Conservation (phyloP, 2,113 vertebrate genomes). For the Leucosticte australis region DNA sequence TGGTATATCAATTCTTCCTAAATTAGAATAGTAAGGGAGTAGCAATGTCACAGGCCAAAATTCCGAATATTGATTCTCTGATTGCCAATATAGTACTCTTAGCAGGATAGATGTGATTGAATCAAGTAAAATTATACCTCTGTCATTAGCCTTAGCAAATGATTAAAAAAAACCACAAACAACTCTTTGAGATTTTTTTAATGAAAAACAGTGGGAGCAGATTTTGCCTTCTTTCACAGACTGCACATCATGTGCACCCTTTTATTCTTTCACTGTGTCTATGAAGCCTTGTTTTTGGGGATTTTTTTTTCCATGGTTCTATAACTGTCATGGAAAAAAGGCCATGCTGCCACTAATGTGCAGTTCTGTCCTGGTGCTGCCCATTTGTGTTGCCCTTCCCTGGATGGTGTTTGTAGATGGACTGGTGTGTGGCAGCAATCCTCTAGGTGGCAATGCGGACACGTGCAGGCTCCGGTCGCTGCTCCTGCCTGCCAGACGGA, state of each 20-base stretch:
- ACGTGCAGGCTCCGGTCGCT: neutral
- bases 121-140: neutral
- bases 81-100: neutral
- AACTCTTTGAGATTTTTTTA: neutral
- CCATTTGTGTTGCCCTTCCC: neutral
- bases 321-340: neutral
- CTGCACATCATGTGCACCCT: neutral
- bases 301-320: neutral
- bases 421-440: neutral
- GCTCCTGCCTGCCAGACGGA: neutral
- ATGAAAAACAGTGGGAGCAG: neutral
- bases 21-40: neutral
- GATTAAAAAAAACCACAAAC: neutral
- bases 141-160: neutral
- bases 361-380: neutral
- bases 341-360: neutral
- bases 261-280: neutral
- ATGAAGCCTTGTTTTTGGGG: neutral
- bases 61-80: neutral
- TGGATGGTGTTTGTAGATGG: neutral
- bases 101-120: neutral
- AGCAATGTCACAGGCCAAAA: neutral
- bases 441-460: constrained; percentile 49
- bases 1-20: neutral
- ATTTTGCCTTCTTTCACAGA: neutral